A percentile compares a stretch with the other conserved stretches of the same genome.
Evolutionary conservation across 2,113 vertebrate genomes (phyloP).

Genomic region (human (Homo sapiens)): GRCh38 chr11:22414501-22415000

Average conservation of each 20-base stretch:
- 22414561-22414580: not conserved
- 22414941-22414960: not conserved
- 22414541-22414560: not conserved
- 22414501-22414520: not conserved
- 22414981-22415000: not conserved
- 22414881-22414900: not conserved
- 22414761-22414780: not conserved
- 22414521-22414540: not conserved
- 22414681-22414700: not conserved
- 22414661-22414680: not conserved
- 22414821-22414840: not conserved
- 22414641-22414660: not conserved
- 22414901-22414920: not conserved
- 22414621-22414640: not conserved
- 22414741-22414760: not conserved
- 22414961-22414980: fast-evolving
- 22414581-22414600: not conserved
- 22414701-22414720: not conserved
- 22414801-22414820: not conserved
- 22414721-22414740: not conserved
- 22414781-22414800: not conserved
- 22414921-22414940: not conserved
- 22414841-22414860: not conserved
- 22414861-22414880: not conserved
- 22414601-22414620: not conserved